Conservation (phyloP, 2,888 invertebrate genomes). For the Scaeva pyrastri region DNA sequence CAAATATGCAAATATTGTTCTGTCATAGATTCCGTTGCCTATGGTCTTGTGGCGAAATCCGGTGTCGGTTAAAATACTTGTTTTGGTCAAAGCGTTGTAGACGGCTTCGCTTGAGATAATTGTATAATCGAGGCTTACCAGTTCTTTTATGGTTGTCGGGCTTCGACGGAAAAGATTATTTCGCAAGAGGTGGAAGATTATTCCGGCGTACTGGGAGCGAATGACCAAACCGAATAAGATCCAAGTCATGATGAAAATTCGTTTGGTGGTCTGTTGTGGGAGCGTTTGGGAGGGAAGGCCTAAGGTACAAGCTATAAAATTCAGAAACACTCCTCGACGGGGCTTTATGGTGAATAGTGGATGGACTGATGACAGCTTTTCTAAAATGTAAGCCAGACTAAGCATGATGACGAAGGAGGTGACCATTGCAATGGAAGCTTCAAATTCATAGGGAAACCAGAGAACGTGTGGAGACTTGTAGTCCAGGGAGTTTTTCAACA, state of each 20-base stretch:
- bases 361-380: conserved; percentile 34
- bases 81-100: conserved; percentile 58
- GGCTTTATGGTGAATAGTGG: conserved; percentile 68
- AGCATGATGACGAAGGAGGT: conserved; percentile 43
- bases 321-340: not conserved
- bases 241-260: conserved; percentile 76
- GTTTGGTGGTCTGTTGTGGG: conserved; percentile 50
- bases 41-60: not conserved
- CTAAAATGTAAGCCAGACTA: conserved; percentile 21
- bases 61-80: conserved; percentile 52
- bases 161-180: conserved; percentile 75
- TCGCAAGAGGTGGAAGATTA: conserved; percentile 77
- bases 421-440: conserved; percentile 75
- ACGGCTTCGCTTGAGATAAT: conserved; percentile 71
- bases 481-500: conserved; percentile 75
- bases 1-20: conserved; percentile 57
- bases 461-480: conserved; percentile 37
- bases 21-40: not conserved
- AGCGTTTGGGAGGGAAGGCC: conserved; percentile 70
- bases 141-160: conserved; percentile 73
- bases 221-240: conserved; percentile 75
- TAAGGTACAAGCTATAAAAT: conserved; percentile 50
- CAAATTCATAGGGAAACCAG: conserved; percentile 75
- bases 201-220: conserved; percentile 76
- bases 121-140: conserved; percentile 64